Conservation (phyloP, 2,888 invertebrate species). For the Polyommatus icarus region DNA sequence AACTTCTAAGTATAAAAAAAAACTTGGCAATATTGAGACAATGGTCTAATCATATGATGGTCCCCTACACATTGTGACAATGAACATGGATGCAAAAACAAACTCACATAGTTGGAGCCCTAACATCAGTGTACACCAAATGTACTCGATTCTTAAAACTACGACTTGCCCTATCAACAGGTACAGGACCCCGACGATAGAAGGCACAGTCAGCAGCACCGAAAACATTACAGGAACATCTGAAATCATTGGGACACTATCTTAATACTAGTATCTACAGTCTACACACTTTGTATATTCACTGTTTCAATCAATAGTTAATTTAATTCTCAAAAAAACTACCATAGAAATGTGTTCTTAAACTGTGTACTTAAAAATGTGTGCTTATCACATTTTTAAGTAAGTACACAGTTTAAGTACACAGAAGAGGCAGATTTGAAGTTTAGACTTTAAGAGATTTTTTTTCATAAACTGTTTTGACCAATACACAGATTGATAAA, state of each 20-base stretch:
- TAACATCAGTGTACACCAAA: constrained; percentile 93
- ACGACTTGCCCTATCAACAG: constrained; percentile 93
- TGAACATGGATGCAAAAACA: constrained; percentile 89
- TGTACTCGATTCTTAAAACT: constrained; percentile 92
- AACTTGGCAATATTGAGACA: neutral
- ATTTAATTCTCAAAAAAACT: too few relatives aligned
- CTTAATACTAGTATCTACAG: constrained; percentile 50
- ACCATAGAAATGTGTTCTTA: too few relatives aligned
- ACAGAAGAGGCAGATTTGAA: too few relatives aligned
- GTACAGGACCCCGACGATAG: constrained; percentile 91
- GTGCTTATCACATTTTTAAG: too few relatives aligned
- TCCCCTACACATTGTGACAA: constrained; percentile 82
- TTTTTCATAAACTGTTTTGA: too few relatives aligned
- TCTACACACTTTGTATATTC: neutral
- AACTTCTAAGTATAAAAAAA: neutral
- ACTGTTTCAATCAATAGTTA: too few relatives aligned
- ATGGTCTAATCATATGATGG: constrained; percentile 77
- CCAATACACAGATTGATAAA: too few relatives aligned
- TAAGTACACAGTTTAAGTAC: too few relatives aligned
- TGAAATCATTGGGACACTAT: constrained; percentile 56
- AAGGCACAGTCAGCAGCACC: constrained; percentile 91
- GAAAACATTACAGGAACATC: constrained; percentile 91
- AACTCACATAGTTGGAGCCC: constrained; percentile 89
- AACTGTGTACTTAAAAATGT: too few relatives aligned
- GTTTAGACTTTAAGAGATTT: too few relatives aligned